phyloP scores from a whole-genome alignment of 2,888 invertebrate genomes.

The Campoplex nolae region DNA sequence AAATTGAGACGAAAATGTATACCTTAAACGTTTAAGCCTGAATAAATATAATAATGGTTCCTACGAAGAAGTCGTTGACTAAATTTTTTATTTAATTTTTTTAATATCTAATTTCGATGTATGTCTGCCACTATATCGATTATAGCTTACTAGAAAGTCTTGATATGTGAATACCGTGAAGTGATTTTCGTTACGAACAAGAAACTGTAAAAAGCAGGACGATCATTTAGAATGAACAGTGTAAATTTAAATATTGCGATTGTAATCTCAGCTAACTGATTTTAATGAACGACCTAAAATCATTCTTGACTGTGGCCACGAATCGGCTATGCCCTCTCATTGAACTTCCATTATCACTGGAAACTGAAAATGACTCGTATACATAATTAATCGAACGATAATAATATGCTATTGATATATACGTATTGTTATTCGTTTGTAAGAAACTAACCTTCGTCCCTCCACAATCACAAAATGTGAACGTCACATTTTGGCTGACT shows the following conservation, averaged over 20 bases:
- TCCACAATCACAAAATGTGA: neutral
- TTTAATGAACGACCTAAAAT: neutral
- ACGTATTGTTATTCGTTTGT: slow-evolving; percentile 13
- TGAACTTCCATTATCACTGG: neutral
- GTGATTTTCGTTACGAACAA: neutral
- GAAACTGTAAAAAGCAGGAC: neutral
- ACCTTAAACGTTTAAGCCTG: neutral
- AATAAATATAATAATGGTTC: slow-evolving; percentile 11
- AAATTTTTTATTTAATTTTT: neutral
- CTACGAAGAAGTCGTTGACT: neutral
- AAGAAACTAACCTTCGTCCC: slow-evolving; percentile 39
- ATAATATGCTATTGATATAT: slow-evolving; percentile 46
- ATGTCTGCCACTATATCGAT: too few relatives aligned
- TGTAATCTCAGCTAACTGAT: neutral
- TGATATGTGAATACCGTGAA: too few relatives aligned
- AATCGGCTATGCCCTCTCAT: slow-evolving; percentile 7
- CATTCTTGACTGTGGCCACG: neutral
- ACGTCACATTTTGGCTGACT: neutral
- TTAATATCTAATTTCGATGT: neutral
- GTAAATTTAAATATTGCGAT: too few relatives aligned
- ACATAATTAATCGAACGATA: slow-evolving; percentile 54
- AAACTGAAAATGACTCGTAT: slow-evolving; percentile 46
- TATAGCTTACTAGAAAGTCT: neutral
- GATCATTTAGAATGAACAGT: neutral
- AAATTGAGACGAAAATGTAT: neutral